Percentiles rank a stretch among this genome's conserved stretches.
phyloP scores from a whole-genome alignment of 2,797 vertebrate genomes.

The Schizothorax lantsangensis region DNA sequence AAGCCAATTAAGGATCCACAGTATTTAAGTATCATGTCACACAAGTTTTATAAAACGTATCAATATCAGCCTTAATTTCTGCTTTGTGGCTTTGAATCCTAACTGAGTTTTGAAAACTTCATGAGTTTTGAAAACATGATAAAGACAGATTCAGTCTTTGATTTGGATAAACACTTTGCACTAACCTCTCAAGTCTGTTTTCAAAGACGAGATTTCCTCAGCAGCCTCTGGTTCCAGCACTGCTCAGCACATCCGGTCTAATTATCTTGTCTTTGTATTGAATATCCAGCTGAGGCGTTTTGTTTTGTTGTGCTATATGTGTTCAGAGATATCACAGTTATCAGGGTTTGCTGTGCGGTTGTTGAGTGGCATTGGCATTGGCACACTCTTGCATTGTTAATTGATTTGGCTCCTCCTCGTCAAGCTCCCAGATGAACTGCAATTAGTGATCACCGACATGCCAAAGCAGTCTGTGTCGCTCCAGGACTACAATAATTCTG shows the following conservation, averaged over 20 bases:
- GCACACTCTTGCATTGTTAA: slow-evolving; percentile 61
- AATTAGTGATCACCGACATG: background rate
- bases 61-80: background rate
- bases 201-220: background rate
- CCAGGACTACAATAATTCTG: background rate
- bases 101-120: background rate
- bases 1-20: background rate
- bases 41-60: background rate
- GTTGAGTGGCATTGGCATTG: slow-evolving; percentile 47
- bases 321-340: background rate
- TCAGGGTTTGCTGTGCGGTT: background rate
- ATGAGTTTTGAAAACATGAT: background rate
- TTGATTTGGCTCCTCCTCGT: slow-evolving; percentile 70
- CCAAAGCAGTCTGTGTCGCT: slow-evolving; percentile 1
- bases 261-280: background rate
- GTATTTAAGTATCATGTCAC: background rate
- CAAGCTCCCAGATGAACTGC: slow-evolving; percentile 48
- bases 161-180: background rate
- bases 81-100: background rate
- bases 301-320: background rate
- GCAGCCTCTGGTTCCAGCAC: background rate
- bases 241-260: background rate
- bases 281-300: background rate
- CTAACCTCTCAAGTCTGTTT: slow-evolving; percentile 29
- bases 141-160: background rate